Evolutionary conservation across 1,140 invertebrate species (phyloP).

Genomic region (Nixonia krombeini): DNA sequence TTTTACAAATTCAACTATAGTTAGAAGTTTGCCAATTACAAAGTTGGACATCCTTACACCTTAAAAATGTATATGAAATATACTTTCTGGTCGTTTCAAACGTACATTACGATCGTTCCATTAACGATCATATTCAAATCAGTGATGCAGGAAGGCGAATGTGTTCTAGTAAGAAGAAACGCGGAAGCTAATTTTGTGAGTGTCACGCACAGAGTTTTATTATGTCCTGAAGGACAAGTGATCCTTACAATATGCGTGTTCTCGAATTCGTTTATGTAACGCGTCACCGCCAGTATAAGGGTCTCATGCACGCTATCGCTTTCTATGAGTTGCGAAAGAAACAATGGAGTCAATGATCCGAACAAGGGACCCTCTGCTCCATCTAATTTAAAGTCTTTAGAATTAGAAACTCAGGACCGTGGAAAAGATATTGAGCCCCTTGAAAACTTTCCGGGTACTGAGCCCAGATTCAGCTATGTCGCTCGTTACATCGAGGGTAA

Average conservation of each 20-base stretch:
- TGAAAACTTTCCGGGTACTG: background rate
- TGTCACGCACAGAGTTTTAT: background rate
- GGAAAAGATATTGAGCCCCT: background rate
- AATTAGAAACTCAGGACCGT: background rate
- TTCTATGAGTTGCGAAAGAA: slow-evolving; percentile 2
- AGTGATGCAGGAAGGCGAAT: no score
- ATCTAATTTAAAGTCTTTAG: background rate
- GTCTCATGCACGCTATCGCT: background rate
- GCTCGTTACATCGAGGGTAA: no score
- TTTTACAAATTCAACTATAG: background rate
- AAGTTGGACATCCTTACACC: background rate
- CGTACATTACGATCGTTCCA: background rate
- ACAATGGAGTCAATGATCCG: slow-evolving; percentile 4
- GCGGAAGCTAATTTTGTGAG: background rate
- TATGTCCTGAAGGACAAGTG: background rate
- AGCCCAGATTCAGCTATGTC: no score
- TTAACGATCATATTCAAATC: no score
- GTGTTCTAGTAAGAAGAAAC: no score
- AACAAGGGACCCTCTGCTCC: background rate
- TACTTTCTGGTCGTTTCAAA: background rate
- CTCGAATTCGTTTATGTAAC: background rate
- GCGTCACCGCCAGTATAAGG: background rate
- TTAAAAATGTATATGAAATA: background rate
- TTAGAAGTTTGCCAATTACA: background rate
- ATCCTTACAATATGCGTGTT: background rate